phyloP scores from a whole-genome alignment of 2,113 vertebrate species.

The Saimiri boliviensis region DNA sequence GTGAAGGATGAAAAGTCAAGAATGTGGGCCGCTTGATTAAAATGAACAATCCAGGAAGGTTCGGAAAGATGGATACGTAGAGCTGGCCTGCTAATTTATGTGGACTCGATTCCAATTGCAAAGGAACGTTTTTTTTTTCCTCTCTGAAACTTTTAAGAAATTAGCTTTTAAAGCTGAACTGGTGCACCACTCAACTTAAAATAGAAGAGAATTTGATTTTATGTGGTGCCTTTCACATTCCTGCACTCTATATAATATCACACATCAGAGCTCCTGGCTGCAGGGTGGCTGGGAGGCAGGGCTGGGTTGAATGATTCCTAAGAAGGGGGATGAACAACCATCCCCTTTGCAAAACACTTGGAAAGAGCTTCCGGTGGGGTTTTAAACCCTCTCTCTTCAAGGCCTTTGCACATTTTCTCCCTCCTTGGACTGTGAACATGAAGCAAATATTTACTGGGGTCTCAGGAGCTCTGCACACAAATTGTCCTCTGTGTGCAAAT shows the following conservation, averaged over 20 bases:
- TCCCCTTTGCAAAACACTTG: neutral
- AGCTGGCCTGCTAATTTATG: conserved; percentile 81
- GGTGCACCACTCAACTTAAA: conserved; percentile 67
- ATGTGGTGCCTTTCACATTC: conserved; percentile 43
- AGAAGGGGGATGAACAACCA: neutral
- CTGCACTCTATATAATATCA: conserved; percentile 61
- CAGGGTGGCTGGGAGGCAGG: neutral
- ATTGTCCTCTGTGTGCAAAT: neutral
- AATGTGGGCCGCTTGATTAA: conserved; percentile 82
- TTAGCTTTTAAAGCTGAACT: conserved; percentile 77
- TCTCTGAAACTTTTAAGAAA: conserved; percentile 80
- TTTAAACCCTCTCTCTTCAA: neutral
- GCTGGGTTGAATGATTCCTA: neutral
- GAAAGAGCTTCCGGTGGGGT: neutral
- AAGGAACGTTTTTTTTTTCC: conserved; percentile 74
- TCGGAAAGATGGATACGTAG: conserved; percentile 78
- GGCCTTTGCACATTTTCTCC: neutral
- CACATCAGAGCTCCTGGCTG: neutral
- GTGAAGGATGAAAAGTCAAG: conserved; percentile 79
- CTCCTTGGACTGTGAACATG: neutral
- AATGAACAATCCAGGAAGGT: conserved; percentile 78
- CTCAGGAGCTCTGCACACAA: neutral
- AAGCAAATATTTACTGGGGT: neutral
- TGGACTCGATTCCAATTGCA: conserved; percentile 81
- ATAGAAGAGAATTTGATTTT: conserved; percentile 71